Evolutionary conservation across 1,140 invertebrate genomes (phyloP).

Genomic region (Potamilus streckersoni): DNA sequence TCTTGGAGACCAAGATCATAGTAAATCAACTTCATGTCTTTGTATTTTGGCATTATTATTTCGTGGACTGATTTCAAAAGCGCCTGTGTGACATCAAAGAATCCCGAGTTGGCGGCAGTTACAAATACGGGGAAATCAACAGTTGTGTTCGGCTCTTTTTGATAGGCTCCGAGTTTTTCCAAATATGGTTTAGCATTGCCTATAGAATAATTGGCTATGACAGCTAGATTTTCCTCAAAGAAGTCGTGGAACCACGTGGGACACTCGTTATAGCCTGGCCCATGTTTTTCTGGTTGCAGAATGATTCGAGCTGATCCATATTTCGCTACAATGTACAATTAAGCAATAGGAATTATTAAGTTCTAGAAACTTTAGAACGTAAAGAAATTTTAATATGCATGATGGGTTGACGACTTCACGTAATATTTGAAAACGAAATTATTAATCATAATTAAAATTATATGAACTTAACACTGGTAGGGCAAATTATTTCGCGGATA

Average conservation of each 20-base stretch:
- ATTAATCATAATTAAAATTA: too few relatives aligned
- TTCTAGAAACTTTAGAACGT: too few relatives aligned
- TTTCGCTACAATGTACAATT: too few relatives aligned
- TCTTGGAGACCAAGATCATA: slow-evolving; percentile 19
- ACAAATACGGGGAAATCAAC: slow-evolving; percentile 17
- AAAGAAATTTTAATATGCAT: too few relatives aligned
- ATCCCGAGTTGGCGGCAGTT: slow-evolving; percentile 17
- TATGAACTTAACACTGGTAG: too few relatives aligned
- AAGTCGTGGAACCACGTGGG: slow-evolving; percentile 7
- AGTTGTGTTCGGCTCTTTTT: neutral
- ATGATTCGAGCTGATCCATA: too few relatives aligned
- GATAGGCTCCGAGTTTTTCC: neutral
- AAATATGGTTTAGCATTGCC: neutral
- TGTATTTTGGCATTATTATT: slow-evolving; percentile 13
- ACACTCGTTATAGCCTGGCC: neutral
- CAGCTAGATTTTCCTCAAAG: slow-evolving; percentile 15
- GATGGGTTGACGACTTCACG: too few relatives aligned
- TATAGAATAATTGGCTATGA: slow-evolving; percentile 10
- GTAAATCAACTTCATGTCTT: slow-evolving; percentile 19
- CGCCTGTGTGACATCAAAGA: slow-evolving; percentile 13
- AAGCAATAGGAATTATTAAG: too few relatives aligned
- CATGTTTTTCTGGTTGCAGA: too few relatives aligned
- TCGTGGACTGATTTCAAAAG: slow-evolving; percentile 17
- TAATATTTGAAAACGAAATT: too few relatives aligned
- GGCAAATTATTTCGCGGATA: too few relatives aligned